Evolutionary conservation across 2,888 invertebrate genomes (phyloP).

Genomic region (Syrphus vitripennis): DNA sequence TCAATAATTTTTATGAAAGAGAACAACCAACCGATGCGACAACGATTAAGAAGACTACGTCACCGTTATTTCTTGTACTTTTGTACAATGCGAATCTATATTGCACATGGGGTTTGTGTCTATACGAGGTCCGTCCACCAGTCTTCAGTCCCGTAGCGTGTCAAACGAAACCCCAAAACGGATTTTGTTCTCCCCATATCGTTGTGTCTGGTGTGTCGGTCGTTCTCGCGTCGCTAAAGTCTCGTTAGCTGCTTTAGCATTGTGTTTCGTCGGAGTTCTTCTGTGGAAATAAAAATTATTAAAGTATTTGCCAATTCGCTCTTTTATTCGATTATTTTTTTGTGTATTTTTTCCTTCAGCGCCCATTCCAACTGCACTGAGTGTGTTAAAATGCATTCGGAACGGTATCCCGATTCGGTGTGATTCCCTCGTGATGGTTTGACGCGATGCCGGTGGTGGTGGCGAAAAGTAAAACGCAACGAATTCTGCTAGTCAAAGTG

Average conservation of each 20-base stretch:
- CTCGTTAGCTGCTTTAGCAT: constrained; percentile 56
- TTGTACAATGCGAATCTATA: constrained; percentile 42
- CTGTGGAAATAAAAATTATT: neutral
- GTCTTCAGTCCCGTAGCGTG: constrained; percentile 63
- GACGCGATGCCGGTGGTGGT: neutral
- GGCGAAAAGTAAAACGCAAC: neutral
- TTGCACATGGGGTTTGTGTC: constrained; percentile 46
- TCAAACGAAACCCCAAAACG: constrained; percentile 71
- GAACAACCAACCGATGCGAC: constrained; percentile 26
- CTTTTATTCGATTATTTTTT: constrained; percentile 21
- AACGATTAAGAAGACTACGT: neutral
- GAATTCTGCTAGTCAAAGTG: constrained; percentile 24
- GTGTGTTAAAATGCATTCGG: constrained; percentile 48
- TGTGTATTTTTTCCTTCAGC: neutral
- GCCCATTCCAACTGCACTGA: neutral
- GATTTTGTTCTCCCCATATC: constrained; percentile 73
- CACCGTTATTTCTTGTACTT: constrained; percentile 19
- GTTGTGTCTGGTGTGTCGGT: constrained; percentile 65
- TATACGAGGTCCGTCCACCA: no score
- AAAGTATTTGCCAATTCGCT: constrained; percentile 35
- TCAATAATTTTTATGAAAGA: constrained; percentile 12
- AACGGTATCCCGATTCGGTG: constrained; percentile 50
- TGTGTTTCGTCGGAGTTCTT: constrained; percentile 3
- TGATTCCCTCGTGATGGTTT: constrained; percentile 40
- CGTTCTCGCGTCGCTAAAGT: constrained; percentile 64